phyloP scores from a whole-genome alignment of 1,140 invertebrate species.

The Drosophila cardini region DNA sequence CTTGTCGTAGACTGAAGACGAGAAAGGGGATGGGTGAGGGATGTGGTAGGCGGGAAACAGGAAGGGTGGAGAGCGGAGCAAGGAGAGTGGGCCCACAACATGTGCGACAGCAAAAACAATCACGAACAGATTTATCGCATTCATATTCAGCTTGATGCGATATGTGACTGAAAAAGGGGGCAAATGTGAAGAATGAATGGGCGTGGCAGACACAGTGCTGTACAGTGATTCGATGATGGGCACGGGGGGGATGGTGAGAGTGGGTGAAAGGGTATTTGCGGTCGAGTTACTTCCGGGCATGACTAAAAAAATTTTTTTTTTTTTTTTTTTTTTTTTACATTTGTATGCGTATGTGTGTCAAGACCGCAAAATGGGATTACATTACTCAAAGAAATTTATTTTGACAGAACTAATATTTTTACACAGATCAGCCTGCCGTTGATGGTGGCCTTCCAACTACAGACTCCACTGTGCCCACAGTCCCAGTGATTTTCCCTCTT shows the following conservation, averaged over 20 bases:
- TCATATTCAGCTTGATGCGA: conserved; percentile 81
- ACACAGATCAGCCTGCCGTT: conserved; percentile 67
- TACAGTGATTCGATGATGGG: background rate
- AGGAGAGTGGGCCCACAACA: conserved; percentile 10
- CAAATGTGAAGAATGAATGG: conserved; percentile 31
- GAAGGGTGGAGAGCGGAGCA: background rate
- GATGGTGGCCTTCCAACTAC: conserved; percentile 44
- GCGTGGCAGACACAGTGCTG: conserved; percentile 8
- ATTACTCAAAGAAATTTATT: conserved; percentile 84
- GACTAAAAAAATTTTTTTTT: conserved; percentile 5
- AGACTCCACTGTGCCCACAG: background rate
- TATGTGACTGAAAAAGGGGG: conserved; percentile 61
- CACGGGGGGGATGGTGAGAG: background rate
- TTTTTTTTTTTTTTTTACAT: conserved; percentile 30
- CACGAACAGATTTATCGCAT: conserved; percentile 84
- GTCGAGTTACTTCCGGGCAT: conserved; percentile 31
- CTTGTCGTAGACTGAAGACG: conserved; percentile 18
- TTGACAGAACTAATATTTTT: conserved; percentile 84
- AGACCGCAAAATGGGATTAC: conserved; percentile 82
- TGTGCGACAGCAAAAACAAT: conserved; percentile 74
- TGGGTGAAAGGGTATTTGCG: background rate
- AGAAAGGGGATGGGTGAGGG: background rate
- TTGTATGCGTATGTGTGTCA: conserved; percentile 60
- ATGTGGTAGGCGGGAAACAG: background rate
- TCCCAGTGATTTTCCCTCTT: too few relatives aligned